These are phyloP conservation scores for Premnoplex brunnescens DNA, from an alignment of 2,797 vertebrate genomes.

Conservation along the genomic window DNA sequence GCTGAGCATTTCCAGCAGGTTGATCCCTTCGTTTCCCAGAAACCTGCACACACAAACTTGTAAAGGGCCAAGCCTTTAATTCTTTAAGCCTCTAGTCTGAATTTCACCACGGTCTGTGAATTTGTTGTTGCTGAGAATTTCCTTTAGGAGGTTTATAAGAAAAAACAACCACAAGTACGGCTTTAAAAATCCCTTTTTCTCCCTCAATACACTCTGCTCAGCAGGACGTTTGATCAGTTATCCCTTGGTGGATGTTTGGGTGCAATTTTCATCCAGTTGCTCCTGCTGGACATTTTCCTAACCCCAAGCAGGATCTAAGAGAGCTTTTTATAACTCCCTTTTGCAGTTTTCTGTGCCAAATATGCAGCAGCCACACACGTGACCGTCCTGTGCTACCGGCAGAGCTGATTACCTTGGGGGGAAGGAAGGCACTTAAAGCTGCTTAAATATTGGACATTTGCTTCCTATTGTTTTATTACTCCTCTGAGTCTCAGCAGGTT, in stretches of 20 bases:
- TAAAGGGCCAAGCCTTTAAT: neutral
- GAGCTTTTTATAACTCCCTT: conserved; percentile 12
- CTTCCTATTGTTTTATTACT: neutral
- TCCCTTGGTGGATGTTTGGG: neutral
- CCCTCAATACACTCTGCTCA: neutral
- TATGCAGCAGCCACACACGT: neutral
- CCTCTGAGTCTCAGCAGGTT: neutral
- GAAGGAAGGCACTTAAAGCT: neutral
- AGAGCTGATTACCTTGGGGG: neutral
- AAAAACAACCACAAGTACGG: neutral
- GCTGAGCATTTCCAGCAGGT: neutral
- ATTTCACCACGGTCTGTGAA: neutral
- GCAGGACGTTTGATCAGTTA: neutral
- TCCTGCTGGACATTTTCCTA: neutral
- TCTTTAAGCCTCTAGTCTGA: neutral
- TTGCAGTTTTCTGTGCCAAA: neutral
- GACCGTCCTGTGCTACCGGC: neutral
- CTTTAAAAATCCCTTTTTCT: neutral
- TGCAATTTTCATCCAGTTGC: neutral
- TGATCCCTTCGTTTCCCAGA: neutral
- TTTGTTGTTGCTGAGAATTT: neutral
- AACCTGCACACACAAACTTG: neutral
- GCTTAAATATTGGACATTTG: neutral
- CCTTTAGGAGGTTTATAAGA: neutral
- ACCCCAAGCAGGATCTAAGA: neutral